phyloP scores from a whole-genome alignment of 2,113 vertebrate genomes.

The Platycercus adscitus region DNA sequence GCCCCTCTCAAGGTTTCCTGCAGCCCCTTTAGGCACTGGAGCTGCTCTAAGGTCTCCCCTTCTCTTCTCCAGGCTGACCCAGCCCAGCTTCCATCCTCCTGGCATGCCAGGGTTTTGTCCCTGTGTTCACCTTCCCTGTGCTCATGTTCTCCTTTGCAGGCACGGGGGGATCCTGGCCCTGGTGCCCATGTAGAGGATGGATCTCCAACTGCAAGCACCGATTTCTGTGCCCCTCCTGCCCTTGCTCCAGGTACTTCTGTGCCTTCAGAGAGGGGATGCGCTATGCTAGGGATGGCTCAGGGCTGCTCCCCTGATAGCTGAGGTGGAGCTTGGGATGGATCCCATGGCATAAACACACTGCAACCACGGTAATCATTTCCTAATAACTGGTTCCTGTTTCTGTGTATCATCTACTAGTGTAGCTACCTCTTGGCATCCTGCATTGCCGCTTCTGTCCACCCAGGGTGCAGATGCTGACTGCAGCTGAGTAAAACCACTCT shows the following conservation, averaged over 20 bases:
- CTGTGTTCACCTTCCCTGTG: fast-evolving
- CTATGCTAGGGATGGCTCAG: neutral
- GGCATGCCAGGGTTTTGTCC: neutral
- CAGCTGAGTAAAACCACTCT: neutral
- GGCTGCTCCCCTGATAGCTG: neutral
- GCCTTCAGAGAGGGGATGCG: neutral
- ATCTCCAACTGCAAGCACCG: neutral
- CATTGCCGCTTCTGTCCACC: neutral
- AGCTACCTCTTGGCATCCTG: neutral
- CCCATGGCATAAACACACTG: neutral
- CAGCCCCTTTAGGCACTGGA: too few species aligned
- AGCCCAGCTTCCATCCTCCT: neutral
- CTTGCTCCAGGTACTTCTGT: neutral
- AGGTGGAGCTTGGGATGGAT: neutral
- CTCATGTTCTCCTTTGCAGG: neutral
- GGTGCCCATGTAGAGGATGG: neutral
- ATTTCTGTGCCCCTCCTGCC: neutral
- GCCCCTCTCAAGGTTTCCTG: too few species aligned
- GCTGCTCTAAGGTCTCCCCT: neutral
- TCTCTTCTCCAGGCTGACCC: neutral
- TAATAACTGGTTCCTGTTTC: neutral
- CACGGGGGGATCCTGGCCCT: neutral
- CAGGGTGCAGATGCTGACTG: neutral
- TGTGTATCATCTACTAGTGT: neutral
- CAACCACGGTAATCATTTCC: fast-evolving